Conservation (phyloP, 2,888 invertebrate genomes). For the Cantharis lateralis region DNA sequence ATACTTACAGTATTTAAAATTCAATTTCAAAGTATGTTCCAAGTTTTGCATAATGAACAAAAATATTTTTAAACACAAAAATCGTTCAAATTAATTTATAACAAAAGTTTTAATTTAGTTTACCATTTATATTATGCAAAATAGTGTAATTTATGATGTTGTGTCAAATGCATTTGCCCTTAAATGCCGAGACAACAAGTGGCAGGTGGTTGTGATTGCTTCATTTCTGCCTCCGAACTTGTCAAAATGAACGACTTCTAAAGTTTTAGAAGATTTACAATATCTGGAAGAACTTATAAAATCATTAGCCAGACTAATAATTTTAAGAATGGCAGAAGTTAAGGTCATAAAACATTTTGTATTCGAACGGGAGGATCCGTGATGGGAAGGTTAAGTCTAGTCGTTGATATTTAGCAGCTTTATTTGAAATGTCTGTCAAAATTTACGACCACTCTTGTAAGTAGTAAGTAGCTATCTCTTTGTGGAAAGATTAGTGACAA, state of each 20-base stretch:
- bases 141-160: not conserved
- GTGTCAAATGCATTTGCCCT: not conserved
- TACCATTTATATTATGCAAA: not conserved
- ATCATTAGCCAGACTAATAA: constrained; percentile 22
- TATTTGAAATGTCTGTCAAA: constrained; percentile 30
- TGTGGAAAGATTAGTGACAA: constrained; percentile 3
- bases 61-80: not conserved
- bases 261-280: constrained; percentile 22
- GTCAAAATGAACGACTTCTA: constrained; percentile 4
- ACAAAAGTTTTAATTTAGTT: not conserved
- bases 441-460: constrained; percentile 32
- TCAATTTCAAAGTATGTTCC: not conserved
- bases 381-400: constrained; percentile 23
- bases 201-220: constrained; percentile 8
- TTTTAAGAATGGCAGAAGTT: constrained; percentile 18
- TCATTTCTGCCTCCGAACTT: constrained; percentile 16
- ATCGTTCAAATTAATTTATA: not conserved
- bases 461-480: constrained; percentile 30
- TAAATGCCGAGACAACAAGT: not conserved
- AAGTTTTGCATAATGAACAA: not conserved
- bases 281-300: constrained; percentile 12
- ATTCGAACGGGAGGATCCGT: constrained; percentile 19
- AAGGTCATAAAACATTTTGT: constrained; percentile 22
- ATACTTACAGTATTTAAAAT: not conserved
- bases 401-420: constrained; percentile 36